Evolutionary conservation across 2,888 invertebrate species (phyloP), one percentile per base, ranked within the genome.

Genomic region (Drosophila borealis): DNA sequence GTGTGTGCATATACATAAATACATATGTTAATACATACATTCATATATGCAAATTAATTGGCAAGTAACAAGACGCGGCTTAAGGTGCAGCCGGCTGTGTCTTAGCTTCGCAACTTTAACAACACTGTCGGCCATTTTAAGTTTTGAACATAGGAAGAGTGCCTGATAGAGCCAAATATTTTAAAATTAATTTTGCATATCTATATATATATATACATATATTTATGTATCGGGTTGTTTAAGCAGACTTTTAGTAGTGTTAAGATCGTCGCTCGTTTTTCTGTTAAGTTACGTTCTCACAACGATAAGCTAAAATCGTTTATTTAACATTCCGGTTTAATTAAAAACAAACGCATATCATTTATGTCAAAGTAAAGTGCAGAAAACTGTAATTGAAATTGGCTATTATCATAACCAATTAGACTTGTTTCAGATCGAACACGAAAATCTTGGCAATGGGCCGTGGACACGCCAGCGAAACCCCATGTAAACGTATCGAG

Each of bases 11-110:
- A n/a, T 14, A 36, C 14, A 13, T 13, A 55, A 3, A 19, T 13
- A 34, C 21, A 14, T 6, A 50, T 5, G 2, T 29, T 36, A 5
- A 3, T 17, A 21, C 4, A 13, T 8, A 5, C 19, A 29, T 49
- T 10, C 9, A 46, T 44, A 56, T 48, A 63, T 74, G 74, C 59
- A 74, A 74, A 74, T 66, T 46, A 56, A 50, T 49, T 59, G 63
- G 41, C 46, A 36, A 36, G 42, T 51, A 55, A 13, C 19, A 53
- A 64, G 59, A 42, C 41, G 10, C 17, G 29, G 61, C 46, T 37
- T 25, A 50, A 36, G 50, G 10, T 49, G 56, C 68, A 54, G 44
- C 29, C 44, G 33, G 25, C 42, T 39, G 11, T 1, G 17, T 9
- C 11, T n/a, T 1, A 17, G 13, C 37, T 33, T 19, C 33, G 11